These are phyloP conservation scores for Cololabis saira DNA, from an alignment of 2,113 vertebrate genomes.

Conservation along the genomic window DNA sequence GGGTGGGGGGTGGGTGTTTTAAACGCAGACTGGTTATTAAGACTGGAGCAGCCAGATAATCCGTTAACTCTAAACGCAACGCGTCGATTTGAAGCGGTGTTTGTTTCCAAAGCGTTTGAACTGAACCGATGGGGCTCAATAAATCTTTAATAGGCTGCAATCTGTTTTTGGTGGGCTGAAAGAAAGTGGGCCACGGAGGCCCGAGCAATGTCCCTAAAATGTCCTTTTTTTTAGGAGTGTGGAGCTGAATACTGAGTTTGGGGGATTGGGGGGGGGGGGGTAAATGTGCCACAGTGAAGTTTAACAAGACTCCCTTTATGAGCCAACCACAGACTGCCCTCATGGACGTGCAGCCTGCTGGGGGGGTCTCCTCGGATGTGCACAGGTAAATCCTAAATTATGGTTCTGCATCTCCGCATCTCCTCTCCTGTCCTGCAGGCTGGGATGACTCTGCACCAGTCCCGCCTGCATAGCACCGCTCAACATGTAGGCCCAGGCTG, in stretches of 20 bases:
- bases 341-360: background rate
- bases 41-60: conserved; percentile 17
- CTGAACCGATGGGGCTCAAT: conserved; percentile 26
- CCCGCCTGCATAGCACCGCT: background rate
- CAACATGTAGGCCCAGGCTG: conserved; percentile 24
- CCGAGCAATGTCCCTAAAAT: conserved; percentile 64
- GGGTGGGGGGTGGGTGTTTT: too few relatives aligned
- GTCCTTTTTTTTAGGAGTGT: conserved; percentile 72
- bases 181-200: conserved; percentile 66
- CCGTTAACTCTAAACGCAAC: background rate
- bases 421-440: conserved; percentile 28
- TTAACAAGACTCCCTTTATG: background rate
- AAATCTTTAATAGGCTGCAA: conserved; percentile 51
- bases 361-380: conserved; percentile 22
- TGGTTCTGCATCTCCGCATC: too few relatives aligned
- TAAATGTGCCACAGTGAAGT: too few relatives aligned
- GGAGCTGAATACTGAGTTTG: conserved; percentile 50
- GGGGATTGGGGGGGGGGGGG: background rate
- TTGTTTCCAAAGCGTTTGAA: conserved; percentile 7
- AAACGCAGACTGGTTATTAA: too few relatives aligned
- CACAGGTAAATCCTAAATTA: too few relatives aligned
- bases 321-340: background rate
- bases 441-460: conserved; percentile 9
- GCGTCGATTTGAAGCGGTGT: background rate
- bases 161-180: conserved; percentile 39